These are phyloP conservation scores for Tarsius wallacei DNA, from an alignment of 2,797 vertebrate genomes.

Conservation along the genomic window DNA sequence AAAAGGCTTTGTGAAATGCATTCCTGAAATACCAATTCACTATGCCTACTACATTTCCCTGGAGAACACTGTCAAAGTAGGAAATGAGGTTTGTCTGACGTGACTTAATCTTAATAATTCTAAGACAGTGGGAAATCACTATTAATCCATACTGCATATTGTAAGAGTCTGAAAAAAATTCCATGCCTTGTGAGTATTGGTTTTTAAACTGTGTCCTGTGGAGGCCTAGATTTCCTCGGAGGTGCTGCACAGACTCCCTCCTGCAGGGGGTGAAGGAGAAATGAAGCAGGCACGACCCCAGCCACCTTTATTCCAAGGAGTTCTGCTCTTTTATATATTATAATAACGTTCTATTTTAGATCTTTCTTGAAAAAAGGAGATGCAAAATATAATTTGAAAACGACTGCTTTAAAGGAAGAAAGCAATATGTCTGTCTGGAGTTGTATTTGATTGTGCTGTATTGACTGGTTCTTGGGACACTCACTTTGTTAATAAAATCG, in stretches of 20 bases:
- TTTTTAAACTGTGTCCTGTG: background rate
- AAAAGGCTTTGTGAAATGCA: constrained; percentile 3
- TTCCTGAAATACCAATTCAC: constrained; percentile 40
- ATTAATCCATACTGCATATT: constrained; percentile 11
- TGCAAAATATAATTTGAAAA: constrained; percentile 49
- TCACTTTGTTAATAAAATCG: constrained; percentile 72
- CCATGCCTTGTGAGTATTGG: background rate
- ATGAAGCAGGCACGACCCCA: background rate
- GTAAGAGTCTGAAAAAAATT: constrained; percentile 1
- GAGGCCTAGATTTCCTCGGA: background rate
- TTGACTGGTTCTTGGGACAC: constrained; percentile 58
- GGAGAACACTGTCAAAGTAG: constrained; percentile 8
- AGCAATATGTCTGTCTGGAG: constrained; percentile 9
- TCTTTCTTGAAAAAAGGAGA: background rate
- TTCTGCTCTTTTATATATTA: background rate
- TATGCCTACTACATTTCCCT: background rate
- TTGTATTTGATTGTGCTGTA: constrained; percentile 19
- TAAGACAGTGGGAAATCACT: constrained; percentile 62
- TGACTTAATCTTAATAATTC: constrained; percentile 76
- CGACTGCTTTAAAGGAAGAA: background rate
- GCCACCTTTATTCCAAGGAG: background rate
- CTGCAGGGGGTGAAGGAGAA: accelerated
- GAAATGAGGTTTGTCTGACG: constrained; percentile 72
- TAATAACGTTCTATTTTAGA: background rate
- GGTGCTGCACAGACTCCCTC: background rate